Evolutionary conservation across 2,888 invertebrate genomes (phyloP).

Genomic region (Trissolcus japonicus): DNA sequence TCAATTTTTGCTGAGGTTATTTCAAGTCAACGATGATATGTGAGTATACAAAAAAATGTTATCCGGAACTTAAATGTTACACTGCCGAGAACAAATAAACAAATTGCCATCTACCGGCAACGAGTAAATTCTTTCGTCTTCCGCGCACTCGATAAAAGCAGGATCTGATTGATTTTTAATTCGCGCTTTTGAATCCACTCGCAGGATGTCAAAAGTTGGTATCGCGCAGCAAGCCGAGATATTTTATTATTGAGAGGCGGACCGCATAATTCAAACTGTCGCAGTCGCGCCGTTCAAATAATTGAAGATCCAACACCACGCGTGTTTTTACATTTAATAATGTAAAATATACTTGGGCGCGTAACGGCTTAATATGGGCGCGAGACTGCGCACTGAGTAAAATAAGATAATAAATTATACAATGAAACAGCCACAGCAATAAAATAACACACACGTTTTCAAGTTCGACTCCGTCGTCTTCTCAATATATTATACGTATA

Average conservation of each 20-base stretch:
- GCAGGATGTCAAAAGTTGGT: too few species aligned
- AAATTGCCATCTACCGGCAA: slow-evolving; percentile 57
- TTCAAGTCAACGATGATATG: slow-evolving; percentile 12
- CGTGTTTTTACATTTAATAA: slow-evolving; percentile 4
- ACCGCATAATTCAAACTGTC: not conserved
- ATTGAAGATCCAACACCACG: slow-evolving; percentile 29
- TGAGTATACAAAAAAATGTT: slow-evolving; percentile 10
- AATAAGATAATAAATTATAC: slow-evolving; percentile 57
- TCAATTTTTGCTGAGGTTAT: slow-evolving; percentile 36
- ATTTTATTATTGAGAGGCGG: not conserved
- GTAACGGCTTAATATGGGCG: slow-evolving; percentile 41
- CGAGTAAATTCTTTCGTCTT: slow-evolving; percentile 58
- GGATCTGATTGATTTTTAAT: not conserved
- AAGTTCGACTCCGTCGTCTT: slow-evolving; percentile 42
- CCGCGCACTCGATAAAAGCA: slow-evolving; percentile 41
- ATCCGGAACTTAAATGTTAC: slow-evolving; percentile 52
- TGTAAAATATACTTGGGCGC: slow-evolving; percentile 14
- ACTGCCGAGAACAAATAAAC: slow-evolving; percentile 58
- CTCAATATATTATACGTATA: slow-evolving; percentile 23
- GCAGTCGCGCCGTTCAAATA: not conserved
- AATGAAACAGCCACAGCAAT: slow-evolving; percentile 58
- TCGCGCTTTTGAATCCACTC: not conserved
- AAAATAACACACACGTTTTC: slow-evolving; percentile 47
- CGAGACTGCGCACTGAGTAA: slow-evolving; percentile 44
- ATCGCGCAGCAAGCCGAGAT: too few species aligned